phyloP scores from a whole-genome alignment of 2,888 invertebrate species.

The Trachelus iudaicus region DNA sequence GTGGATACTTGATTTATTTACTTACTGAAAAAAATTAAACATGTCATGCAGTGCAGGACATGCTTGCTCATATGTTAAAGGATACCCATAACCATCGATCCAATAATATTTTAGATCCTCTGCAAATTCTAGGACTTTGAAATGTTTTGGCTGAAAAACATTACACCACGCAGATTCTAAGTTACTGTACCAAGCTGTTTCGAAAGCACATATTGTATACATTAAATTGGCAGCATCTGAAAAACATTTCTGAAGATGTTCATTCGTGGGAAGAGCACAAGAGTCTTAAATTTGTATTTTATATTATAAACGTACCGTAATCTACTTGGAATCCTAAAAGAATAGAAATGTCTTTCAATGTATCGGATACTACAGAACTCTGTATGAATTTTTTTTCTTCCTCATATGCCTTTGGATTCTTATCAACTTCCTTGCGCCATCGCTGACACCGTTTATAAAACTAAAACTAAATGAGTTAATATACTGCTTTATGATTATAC shows the following conservation, averaged over 20 bases:
- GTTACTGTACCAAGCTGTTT: slow-evolving; percentile 81
- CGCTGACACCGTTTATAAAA: slow-evolving; percentile 82
- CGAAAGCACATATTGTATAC: slow-evolving; percentile 82
- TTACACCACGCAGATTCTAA: slow-evolving; percentile 82
- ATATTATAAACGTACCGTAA: slow-evolving; percentile 42
- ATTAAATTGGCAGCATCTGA: slow-evolving; percentile 74
- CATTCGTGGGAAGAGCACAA: background rate
- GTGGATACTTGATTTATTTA: slow-evolving; percentile 12
- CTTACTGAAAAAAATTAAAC: slow-evolving; percentile 77
- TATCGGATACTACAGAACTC: slow-evolving; percentile 70
- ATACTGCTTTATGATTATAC: background rate
- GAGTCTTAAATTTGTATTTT: background rate
- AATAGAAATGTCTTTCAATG: slow-evolving; percentile 71
- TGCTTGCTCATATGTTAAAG: slow-evolving; percentile 79
- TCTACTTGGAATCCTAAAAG: slow-evolving; percentile 71
- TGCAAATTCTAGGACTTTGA: slow-evolving; percentile 77
- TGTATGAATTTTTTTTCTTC: slow-evolving; percentile 70
- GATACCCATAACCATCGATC: slow-evolving; percentile 83
- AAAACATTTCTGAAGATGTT: slow-evolving; percentile 32
- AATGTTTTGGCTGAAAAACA: slow-evolving; percentile 73
- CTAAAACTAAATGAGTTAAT: slow-evolving; percentile 66
- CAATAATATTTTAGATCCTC: slow-evolving; percentile 85
- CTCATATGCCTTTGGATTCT: slow-evolving; percentile 72
- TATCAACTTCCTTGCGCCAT: slow-evolving; percentile 77
- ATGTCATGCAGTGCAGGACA: slow-evolving; percentile 80